Evolutionary conservation across 35 echinoderm and acorn worm genomes (phyloP).

Genomic region (Heliocidaris erythrogramma): DNA sequence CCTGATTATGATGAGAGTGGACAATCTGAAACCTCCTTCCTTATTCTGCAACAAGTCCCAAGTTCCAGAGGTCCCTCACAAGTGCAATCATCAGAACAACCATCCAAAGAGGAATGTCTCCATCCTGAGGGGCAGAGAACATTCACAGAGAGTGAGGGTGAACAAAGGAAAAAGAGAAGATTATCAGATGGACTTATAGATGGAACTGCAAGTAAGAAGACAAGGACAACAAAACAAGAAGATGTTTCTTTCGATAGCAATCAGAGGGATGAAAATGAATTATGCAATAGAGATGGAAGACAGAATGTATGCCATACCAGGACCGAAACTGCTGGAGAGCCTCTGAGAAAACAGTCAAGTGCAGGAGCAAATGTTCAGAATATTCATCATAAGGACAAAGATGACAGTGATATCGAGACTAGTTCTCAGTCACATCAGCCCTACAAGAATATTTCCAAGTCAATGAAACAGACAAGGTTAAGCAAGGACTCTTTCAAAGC

Average conservation of each 20-base stretch:
- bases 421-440: background rate
- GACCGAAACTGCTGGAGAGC: background rate
- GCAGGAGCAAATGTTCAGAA: background rate
- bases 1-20: constrained; percentile 40
- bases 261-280: background rate
- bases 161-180: background rate
- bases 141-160: background rate
- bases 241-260: background rate
- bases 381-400: background rate
- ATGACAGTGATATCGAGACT: background rate
- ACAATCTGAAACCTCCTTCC: constrained; percentile 39
- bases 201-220: background rate
- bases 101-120: background rate
- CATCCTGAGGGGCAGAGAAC: background rate
- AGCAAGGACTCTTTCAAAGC: constrained; percentile 3
- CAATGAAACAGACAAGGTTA: constrained; percentile 21
- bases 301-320: background rate
- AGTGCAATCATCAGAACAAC: background rate
- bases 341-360: background rate
- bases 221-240: background rate
- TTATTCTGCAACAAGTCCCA: constrained; percentile 9
- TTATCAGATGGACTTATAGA: background rate
- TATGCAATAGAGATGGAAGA: background rate
- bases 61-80: background rate
- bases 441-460: background rate